Base-by-base conservation (phyloP, 2,888 invertebrate species). In the Aplocera efformata region DNA sequence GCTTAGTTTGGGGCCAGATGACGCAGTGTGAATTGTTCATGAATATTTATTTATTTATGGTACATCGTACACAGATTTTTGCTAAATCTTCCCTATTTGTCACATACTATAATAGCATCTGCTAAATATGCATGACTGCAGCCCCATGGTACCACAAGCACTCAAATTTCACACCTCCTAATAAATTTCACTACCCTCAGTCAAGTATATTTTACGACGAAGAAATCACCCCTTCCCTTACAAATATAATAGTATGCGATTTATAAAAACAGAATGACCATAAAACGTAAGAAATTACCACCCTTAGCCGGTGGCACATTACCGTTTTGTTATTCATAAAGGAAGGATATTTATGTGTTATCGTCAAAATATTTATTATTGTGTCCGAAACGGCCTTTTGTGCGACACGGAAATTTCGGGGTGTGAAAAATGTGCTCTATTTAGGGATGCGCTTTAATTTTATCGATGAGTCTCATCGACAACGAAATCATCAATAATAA, bases 301-400 rank as follows among this genome's bases (percentile, higher is more conserved):
- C 75, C 80, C 73, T 72, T 69, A 63, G 69, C 68, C 63, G 60
- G 79, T 75, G 77, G 79, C 78, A 74, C 64, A 55, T 63, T 52
- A 63, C 67, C 68, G 68, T 74, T 86, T 85, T 82, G 83, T 83
- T 82, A 88, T 88, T 86, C 86, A 86, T 86, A 86, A 83, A 85
- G 72, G 77, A 69, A 68, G 67, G 72, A 85, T 86, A 88, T 88
- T 88, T 88, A 86, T 85, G 84, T 72, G 72, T 80, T 85, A 86
- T 86, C 81, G 84, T 86, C 86, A 85, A 86, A 88, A 86, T 88
- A 86, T 86, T 88, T 88, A 88, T 88, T 86, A 85, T 82, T 84
- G 79, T 77, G 80, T 84, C 84, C 76, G 67, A 78, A 72, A 69
- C 68, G 78, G 79, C 78, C 84, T 75, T 84, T 86, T 86, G 79